Evolutionary conservation across 2,113 vertebrate genomes (phyloP), one percentile per base, ranked within the genome.

Genomic region (Felis chaus): DNA sequence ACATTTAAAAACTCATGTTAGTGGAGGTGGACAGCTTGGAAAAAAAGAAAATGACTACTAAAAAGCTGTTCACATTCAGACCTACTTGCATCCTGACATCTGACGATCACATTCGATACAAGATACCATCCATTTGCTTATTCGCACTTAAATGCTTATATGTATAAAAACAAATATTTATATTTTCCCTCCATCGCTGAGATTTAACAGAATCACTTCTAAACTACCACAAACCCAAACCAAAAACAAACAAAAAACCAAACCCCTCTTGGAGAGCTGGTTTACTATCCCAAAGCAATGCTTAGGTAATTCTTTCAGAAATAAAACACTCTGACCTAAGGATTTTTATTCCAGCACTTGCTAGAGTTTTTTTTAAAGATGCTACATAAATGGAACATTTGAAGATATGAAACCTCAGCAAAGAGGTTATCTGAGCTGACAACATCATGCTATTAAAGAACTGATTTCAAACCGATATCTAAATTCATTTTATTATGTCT

Each of bases 221-320:
- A 92, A 91, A 57, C 3, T 71, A 91, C 76, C 45, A 71, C 31
- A 74, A 81, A 95, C 94, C 27, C 61, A 79, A 81, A 69, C 15
- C 36, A 41, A 36, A 3, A 68, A 23, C 57, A 21, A 61, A 61
- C 57, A 21, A 97, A 74, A 19, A 73, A 41, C 10, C 73, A 95
- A 85, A 74, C 21, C 39, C 27, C 4, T 80, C 63, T 29, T 91
- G 74, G 1, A 78, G 14, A 93, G 21, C 23, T 92, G 31, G 6
- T 71, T 89, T 85, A 88, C 9, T 86, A 53, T 91, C 50, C 74
- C 48, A 53, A 95, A 96, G 27, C 69, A 84, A 93, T 71, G 29
- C 13, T 79, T 57, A 48, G 5, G 12, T 74, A 88, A 88, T 69
- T 84, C 41, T 36, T 80, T 65, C 53, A 95, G 50, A 95, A 85